A percentile compares a stretch with the other conserved stretches of the same genome.
phyloP scores from a whole-genome alignment of 2,888 invertebrate species.

The Platycheirus rosarum region DNA sequence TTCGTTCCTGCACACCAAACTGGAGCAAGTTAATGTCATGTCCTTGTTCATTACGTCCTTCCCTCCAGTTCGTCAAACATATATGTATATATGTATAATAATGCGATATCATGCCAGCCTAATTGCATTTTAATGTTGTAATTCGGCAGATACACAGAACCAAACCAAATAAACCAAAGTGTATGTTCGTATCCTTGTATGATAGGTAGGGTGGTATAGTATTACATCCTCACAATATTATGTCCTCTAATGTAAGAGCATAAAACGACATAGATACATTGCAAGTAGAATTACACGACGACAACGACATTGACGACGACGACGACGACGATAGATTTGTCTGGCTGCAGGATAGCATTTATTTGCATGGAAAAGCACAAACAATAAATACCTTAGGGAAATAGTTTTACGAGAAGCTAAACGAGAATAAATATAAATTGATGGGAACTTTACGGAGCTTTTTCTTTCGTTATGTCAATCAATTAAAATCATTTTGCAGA shows the following conservation, averaged over 20 bases:
- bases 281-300: conserved; percentile 4
- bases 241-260: background rate
- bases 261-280: conserved; percentile 17
- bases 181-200: background rate
- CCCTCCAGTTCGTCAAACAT: conserved; percentile 4
- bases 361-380: background rate
- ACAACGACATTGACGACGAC: background rate
- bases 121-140: conserved; percentile 71
- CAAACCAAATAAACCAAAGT: conserved; percentile 16
- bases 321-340: conserved; percentile 16
- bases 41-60: conserved; percentile 41
- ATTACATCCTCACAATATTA: background rate
- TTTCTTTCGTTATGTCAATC: too few species aligned
- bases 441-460: too few species aligned
- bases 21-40: conserved; percentile 50
- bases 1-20: conserved; percentile 13
- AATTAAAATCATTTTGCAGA: too few species aligned
- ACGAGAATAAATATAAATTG: too few species aligned
- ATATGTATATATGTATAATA: conserved; percentile 7
- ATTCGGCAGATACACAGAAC: conserved; percentile 34
- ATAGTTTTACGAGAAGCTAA: too few species aligned
- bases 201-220: background rate
- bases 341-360: conserved; percentile 4
- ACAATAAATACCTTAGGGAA: too few species aligned
- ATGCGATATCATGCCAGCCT: conserved; percentile 40